Evolutionary conservation across 2,797 vertebrate genomes (phyloP).

Genomic region (Delichon dasypus): DNA sequence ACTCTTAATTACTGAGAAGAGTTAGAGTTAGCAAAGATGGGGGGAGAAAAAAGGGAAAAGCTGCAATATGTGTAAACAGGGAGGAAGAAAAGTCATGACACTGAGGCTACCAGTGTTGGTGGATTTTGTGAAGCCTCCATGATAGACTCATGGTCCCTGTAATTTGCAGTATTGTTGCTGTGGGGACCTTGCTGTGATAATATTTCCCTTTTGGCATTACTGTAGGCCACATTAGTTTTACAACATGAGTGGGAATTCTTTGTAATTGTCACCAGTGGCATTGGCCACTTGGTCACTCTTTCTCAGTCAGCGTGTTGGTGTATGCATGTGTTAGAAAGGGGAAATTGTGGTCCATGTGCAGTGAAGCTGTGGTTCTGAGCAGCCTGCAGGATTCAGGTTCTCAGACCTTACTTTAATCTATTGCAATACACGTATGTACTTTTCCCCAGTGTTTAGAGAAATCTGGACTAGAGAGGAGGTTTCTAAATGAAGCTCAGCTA

Average conservation of each 20-base stretch:
- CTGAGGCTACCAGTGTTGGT: background rate
- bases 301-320: accelerated
- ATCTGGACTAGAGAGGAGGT: background rate
- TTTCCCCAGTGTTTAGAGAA: background rate
- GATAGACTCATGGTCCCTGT: background rate
- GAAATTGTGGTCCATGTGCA: background rate
- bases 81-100: background rate
- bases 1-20: background rate
- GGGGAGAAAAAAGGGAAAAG: background rate
- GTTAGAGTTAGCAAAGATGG: background rate
- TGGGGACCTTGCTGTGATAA: background rate
- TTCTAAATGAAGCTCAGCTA: background rate
- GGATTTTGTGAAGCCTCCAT: background rate
- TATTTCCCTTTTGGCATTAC: background rate
- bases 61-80: background rate
- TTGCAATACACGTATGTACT: background rate
- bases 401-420: background rate
- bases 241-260: background rate
- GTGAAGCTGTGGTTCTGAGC: background rate
- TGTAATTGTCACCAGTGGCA: background rate
- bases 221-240: background rate
- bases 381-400: background rate
- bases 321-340: accelerated
- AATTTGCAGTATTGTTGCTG: background rate
- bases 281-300: background rate